Conservation (phyloP, 1,140 invertebrate genomes). For the Meteorus sp. region DNA sequence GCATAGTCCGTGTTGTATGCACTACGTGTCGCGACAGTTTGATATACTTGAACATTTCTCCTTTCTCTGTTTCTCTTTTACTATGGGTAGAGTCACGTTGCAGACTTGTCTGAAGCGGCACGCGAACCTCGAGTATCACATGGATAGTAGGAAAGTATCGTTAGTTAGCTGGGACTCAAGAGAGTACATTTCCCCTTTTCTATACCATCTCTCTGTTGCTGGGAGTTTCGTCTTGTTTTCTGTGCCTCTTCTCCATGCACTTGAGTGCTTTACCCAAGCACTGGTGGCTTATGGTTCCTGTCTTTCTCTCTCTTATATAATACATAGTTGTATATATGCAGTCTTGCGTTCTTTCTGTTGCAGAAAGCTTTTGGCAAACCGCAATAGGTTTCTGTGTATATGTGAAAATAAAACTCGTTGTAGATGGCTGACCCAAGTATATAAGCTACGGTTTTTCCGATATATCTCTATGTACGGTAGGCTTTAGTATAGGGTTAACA, state of each 20-base stretch:
- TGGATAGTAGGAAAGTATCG: conserved; percentile 19
- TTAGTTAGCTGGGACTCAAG: conserved; percentile 22
- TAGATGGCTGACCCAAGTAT: too few relatives aligned
- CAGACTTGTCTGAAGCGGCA: conserved; percentile 22
- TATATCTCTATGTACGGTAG: too few relatives aligned
- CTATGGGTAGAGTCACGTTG: conserved; percentile 22
- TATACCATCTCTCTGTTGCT: neutral
- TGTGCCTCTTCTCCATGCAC: neutral
- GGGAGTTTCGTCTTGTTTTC: neutral
- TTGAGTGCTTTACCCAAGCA: conserved; percentile 1
- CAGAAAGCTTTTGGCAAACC: neutral
- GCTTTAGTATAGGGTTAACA: too few relatives aligned
- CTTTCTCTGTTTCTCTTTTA: too few relatives aligned
- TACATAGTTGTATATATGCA: too few relatives aligned
- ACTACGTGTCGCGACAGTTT: conserved; percentile 6
- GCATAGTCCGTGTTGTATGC: neutral
- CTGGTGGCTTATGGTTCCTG: conserved; percentile 1
- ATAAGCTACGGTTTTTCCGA: too few relatives aligned
- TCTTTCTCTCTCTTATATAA: too few relatives aligned
- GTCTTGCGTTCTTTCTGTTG: too few relatives aligned
- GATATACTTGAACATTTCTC: conserved; percentile 4
- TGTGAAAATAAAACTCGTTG: too few relatives aligned
- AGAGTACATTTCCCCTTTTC: conserved; percentile 13
- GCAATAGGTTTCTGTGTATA: neutral
- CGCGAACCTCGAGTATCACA: conserved; percentile 21